Conservation (phyloP, 2,113 vertebrate genomes). For the Neoarius graeffei region DNA sequence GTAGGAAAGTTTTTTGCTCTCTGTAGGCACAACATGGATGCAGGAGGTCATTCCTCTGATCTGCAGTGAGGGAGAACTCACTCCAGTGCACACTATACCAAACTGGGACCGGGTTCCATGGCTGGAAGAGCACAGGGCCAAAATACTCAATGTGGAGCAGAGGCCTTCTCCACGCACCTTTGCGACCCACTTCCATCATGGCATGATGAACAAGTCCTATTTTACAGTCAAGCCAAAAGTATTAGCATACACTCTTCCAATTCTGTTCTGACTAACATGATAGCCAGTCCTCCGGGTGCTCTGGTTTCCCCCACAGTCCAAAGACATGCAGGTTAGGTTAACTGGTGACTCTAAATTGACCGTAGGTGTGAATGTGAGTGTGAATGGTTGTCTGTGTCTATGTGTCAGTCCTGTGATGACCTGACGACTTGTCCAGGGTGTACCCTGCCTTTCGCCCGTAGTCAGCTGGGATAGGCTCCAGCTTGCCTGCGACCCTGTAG, state of each 20-base stretch:
- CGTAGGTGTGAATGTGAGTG: no score
- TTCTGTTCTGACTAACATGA: background rate
- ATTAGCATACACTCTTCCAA: slow-evolving; percentile 3
- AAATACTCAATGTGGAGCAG: slow-evolving; percentile 60
- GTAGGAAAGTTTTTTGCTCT: background rate
- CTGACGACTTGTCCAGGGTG: no score
- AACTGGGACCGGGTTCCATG: slow-evolving; percentile 75
- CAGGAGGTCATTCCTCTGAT: slow-evolving; percentile 74
- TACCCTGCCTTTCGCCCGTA: no score
- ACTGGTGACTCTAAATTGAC: no score
- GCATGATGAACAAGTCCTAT: slow-evolving; percentile 71
- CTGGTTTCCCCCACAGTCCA: no score
- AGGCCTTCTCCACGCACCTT: slow-evolving; percentile 69
- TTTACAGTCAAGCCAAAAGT: slow-evolving; percentile 72
- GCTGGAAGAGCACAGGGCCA: slow-evolving; percentile 63
- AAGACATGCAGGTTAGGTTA: no score
- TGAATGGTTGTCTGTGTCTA: no score
- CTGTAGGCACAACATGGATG: slow-evolving; percentile 74
- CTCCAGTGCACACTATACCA: slow-evolving; percentile 62
- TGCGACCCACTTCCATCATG: slow-evolving; percentile 64
- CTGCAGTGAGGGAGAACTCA: slow-evolving; percentile 67
- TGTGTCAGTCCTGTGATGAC: no score
- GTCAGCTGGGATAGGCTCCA: no score
- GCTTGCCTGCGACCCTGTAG: no score
- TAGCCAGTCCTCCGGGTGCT: no score